A percentile compares a stretch with the other conserved stretches of the same genome.
These are phyloP conservation scores for Speoplatyrhinus poulsoni DNA, from an alignment of 2,113 vertebrate genomes.

Conservation along the genomic window DNA sequence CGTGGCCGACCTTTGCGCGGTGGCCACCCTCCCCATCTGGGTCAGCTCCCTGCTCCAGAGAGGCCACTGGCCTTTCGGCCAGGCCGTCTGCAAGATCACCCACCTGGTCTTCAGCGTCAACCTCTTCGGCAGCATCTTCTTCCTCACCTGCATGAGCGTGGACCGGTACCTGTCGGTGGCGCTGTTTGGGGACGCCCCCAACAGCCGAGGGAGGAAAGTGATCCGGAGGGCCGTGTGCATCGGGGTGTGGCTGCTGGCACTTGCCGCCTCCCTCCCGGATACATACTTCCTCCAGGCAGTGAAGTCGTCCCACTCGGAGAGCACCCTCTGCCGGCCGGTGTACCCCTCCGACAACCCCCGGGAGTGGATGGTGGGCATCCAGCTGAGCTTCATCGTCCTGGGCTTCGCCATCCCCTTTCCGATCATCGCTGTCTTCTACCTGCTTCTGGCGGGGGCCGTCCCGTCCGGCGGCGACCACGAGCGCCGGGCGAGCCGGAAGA, in stretches of 20 bases:
- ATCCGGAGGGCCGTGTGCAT: conserved; percentile 79
- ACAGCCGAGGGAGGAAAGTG: conserved; percentile 72
- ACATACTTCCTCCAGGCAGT: conserved; percentile 86
- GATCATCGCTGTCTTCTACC: conserved; percentile 83
- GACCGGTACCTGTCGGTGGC: conserved; percentile 86
- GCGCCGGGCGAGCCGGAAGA: conserved; percentile 78
- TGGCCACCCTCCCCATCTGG: conserved; percentile 89
- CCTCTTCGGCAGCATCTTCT: conserved; percentile 92
- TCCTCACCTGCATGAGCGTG: conserved; percentile 89
- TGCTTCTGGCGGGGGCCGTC: conserved; percentile 80
- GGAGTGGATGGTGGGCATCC: conserved; percentile 86
- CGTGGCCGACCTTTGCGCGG: conserved; percentile 85
- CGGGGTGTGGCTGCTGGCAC: conserved; percentile 86
- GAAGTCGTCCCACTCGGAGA: conserved; percentile 69
- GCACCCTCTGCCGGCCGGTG: conserved; percentile 81
- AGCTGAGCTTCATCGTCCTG: conserved; percentile 83
- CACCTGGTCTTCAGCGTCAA: conserved; percentile 92
- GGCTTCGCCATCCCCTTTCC: conserved; percentile 88
- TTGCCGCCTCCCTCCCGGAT: conserved; percentile 82
- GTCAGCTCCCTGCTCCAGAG: conserved; percentile 85
- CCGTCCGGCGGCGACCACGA: conserved; percentile 78
- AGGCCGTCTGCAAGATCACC: conserved; percentile 84
- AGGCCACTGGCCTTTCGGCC: conserved; percentile 89
- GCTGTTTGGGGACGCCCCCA: conserved; percentile 60
- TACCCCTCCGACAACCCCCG: conserved; percentile 81